Evolutionary conservation across 2,888 invertebrate genomes (phyloP).

Genomic region (Stramonita haemastoma): DNA sequence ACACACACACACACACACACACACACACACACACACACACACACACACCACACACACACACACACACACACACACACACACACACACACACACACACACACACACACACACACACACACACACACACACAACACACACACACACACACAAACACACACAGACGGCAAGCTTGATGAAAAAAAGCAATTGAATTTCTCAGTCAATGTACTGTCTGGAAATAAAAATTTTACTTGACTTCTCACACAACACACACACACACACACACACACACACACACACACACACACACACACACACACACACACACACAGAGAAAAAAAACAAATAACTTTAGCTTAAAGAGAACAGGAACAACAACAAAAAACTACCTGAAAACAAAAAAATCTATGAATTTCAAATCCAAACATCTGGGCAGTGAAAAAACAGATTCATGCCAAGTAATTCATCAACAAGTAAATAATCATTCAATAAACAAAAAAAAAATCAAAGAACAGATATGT

Average conservation of each 20-base stretch:
- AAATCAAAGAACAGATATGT: too few relatives aligned
- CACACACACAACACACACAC: neutral
- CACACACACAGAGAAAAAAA: neutral
- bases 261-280: neutral
- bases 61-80: too few relatives aligned
- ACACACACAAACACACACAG: too few relatives aligned
- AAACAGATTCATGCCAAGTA: neutral
- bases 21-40: too few relatives aligned
- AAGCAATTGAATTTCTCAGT: too few relatives aligned
- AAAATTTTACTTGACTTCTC: too few relatives aligned
- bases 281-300: neutral
- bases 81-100: neutral
- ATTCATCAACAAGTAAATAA: neutral
- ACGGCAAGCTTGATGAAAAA: too few relatives aligned
- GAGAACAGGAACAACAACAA: too few relatives aligned
- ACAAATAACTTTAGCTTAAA: neutral
- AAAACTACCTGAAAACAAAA: neutral
- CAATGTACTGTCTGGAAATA: too few relatives aligned
- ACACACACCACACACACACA: too few relatives aligned
- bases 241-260: conserved; percentile 13
- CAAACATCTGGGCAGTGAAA: neutral
- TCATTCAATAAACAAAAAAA: neutral
- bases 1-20: too few relatives aligned
- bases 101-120: neutral
- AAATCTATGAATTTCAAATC: neutral